These are phyloP conservation scores for Spilosoma lubricipeda DNA, from an alignment of 2,888 invertebrate genomes.

Conservation along the genomic window DNA sequence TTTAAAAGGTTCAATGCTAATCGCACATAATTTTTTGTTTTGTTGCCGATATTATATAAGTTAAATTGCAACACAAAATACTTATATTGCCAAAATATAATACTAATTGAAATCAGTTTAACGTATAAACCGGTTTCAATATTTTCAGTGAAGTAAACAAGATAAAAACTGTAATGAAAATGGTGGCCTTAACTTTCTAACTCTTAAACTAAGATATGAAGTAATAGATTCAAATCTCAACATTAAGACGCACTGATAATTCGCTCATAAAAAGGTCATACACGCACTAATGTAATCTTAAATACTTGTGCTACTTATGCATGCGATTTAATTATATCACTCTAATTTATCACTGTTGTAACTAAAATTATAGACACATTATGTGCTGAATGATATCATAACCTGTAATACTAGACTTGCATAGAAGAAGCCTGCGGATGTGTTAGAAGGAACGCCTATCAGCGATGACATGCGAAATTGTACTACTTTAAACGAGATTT, in stretches of 20 bases:
- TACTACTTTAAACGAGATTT: background rate
- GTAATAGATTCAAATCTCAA: background rate
- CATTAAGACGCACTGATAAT: background rate
- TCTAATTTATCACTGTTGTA: background rate
- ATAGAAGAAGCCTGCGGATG: background rate
- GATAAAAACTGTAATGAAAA: background rate
- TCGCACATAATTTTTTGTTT: background rate
- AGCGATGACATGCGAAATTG: background rate
- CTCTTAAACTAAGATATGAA: background rate
- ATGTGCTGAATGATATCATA: background rate
- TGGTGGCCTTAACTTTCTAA: background rate
- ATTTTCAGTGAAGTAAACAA: background rate
- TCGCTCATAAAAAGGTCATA: background rate
- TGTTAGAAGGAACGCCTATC: background rate
- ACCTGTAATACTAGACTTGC: background rate
- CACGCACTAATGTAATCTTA: constrained; percentile 1
- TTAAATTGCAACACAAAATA: no score
- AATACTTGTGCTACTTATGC: background rate
- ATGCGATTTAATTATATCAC: constrained; percentile 1
- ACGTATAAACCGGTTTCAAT: background rate
- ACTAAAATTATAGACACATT: background rate
- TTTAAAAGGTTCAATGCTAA: background rate
- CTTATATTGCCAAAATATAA: no score
- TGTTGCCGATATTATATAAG: background rate
- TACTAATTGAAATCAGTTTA: no score